These are phyloP conservation scores for Lepus townsendii DNA, from an alignment of 2,797 vertebrate species.

Conservation along the genomic window DNA sequence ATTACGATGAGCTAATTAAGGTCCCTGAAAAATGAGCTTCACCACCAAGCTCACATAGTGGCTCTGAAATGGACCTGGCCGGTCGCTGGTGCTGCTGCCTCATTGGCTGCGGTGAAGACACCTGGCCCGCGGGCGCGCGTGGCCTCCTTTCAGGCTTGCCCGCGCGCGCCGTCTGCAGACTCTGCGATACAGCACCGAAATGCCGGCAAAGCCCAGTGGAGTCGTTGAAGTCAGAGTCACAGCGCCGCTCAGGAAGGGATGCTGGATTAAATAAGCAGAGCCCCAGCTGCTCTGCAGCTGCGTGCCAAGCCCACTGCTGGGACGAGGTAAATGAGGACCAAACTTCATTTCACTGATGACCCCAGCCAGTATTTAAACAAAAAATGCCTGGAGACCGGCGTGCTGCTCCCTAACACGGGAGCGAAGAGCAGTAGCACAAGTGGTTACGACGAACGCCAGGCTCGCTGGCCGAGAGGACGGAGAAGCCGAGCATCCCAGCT, in stretches of 20 bases:
- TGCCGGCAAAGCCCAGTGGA: slow-evolving; percentile 76
- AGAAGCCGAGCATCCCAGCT: neutral
- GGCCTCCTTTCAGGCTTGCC: slow-evolving; percentile 21
- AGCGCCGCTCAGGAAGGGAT: slow-evolving; percentile 77
- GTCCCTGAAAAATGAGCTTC: slow-evolving; percentile 35
- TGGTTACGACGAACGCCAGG: slow-evolving; percentile 16
- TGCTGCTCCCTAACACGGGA: slow-evolving; percentile 18
- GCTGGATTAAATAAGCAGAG: slow-evolving; percentile 82
- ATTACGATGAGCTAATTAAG: slow-evolving; percentile 18
- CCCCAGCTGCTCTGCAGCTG: slow-evolving; percentile 79
- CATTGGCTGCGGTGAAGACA: slow-evolving; percentile 9
- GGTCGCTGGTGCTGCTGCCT: slow-evolving; percentile 12
- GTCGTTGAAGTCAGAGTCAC: slow-evolving; percentile 75
- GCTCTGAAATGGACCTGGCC: slow-evolving; percentile 1
- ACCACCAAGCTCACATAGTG: neutral
- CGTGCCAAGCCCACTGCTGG: slow-evolving; percentile 75
- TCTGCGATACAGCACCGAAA: slow-evolving; percentile 68
- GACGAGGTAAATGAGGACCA: slow-evolving; percentile 81
- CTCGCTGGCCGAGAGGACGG: neutral
- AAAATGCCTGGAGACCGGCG: slow-evolving; percentile 63
- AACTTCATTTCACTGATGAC: slow-evolving; percentile 78
- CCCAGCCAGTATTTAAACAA: slow-evolving; percentile 76
- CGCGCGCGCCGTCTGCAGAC: slow-evolving; percentile 54
- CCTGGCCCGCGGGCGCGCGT: neutral
- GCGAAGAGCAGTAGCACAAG: slow-evolving; percentile 23